These are phyloP conservation scores for Clarias gariepinus DNA, from an alignment of 2,113 vertebrate species.

Conservation along the genomic window DNA sequence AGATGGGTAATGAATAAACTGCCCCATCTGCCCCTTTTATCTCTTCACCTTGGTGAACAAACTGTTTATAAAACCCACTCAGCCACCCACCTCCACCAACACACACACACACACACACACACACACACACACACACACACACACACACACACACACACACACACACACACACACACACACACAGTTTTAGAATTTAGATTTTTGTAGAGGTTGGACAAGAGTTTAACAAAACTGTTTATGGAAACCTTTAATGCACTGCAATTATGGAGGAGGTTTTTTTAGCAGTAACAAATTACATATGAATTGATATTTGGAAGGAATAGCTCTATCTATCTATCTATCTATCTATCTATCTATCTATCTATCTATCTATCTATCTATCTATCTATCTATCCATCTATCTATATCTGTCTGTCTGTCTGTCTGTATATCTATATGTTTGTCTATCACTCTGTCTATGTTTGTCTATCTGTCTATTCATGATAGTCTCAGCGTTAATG, in stretches of 20 bases:
- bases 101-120: not conserved
- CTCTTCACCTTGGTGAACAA: conserved; percentile 63
- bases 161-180: not conserved
- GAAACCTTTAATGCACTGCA: not conserved
- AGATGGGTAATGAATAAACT: conserved; percentile 75
- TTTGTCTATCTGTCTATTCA: conserved; percentile 8
- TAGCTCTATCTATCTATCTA: not conserved
- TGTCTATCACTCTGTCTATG: not conserved
- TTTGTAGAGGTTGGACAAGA: not conserved
- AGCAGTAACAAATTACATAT: not conserved
- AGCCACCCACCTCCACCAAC: not conserved
- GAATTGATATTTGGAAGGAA: not conserved
- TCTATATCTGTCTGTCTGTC: not conserved
- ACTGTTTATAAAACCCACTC: conserved; percentile 50
- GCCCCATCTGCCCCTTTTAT: conserved; percentile 56
- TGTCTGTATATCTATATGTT: not conserved
- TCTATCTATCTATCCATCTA: not conserved
- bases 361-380: not conserved
- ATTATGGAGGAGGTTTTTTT: not conserved
- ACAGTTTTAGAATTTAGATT: too few species aligned
- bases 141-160: not conserved
- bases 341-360: not conserved
- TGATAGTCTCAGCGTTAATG: conserved; percentile 5
- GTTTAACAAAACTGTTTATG: not conserved
- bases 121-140: not conserved